A percentile compares a stretch with the other conserved stretches of the same genome.
Evolutionary conservation across 1,140 invertebrate species (phyloP).

Genomic region (Sinella curviseta): DNA sequence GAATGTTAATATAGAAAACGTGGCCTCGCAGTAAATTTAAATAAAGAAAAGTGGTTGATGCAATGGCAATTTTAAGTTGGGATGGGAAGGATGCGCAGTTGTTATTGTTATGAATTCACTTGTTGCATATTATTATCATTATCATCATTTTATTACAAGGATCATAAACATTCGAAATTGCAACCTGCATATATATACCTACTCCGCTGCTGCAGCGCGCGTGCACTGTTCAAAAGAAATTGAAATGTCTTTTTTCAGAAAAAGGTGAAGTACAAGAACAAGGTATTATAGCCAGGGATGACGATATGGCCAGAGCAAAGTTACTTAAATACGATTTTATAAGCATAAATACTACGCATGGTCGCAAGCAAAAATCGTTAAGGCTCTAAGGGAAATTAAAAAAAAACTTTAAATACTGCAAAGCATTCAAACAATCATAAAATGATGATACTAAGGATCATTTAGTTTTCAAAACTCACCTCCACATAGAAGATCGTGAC

Average conservation of each 20-base stretch:
- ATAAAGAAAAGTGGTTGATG: background rate
- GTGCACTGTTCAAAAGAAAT: no score
- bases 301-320: no score
- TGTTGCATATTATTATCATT: background rate
- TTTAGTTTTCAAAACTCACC: conserved; percentile 46
- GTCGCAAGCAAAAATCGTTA: no score
- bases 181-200: no score
- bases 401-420: background rate
- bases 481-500: conserved; percentile 60
- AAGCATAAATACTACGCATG: no score
- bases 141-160: background rate
- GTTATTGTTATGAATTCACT: background rate
- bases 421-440: background rate
- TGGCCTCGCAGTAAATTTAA: background rate
- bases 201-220: no score
- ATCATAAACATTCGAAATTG: no score
- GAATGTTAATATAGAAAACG: background rate
- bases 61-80: background rate
- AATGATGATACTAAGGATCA: background rate
- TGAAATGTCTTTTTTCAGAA: no score
- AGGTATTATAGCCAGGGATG: no score
- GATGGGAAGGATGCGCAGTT: background rate
- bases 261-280: no score
- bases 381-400: no score
- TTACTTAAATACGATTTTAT: no score